Percentiles rank a stretch among this genome's conserved stretches.
phyloP scores from a whole-genome alignment of 2,888 invertebrate species.

The Liodrosophila aerea region DNA sequence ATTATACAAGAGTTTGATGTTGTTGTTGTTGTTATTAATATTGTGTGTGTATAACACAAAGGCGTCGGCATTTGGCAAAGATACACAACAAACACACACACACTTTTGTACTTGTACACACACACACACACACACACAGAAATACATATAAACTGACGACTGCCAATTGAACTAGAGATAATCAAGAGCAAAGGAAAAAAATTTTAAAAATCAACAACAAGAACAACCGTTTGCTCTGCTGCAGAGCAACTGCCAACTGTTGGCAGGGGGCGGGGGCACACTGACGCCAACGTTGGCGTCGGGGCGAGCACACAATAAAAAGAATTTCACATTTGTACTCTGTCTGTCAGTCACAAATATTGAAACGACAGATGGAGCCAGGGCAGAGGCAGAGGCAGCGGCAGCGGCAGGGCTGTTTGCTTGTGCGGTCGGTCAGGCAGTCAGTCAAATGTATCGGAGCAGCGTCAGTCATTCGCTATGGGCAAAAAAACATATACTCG shows the following conservation, averaged over 20 bases:
- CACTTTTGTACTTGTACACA: too few relatives aligned
- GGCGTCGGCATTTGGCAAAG: slow-evolving; percentile 54
- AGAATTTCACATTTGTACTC: slow-evolving; percentile 74
- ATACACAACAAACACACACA: slow-evolving; percentile 46
- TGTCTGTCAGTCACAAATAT: slow-evolving; percentile 73
- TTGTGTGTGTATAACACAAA: slow-evolving; percentile 48
- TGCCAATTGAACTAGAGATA: slow-evolving; percentile 74
- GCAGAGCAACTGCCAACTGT: too few relatives aligned
- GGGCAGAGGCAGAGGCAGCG: background rate
- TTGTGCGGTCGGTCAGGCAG: slow-evolving; percentile 18
- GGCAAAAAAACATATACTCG: slow-evolving; percentile 35
- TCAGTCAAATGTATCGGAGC: slow-evolving; percentile 3
- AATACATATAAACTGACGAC: slow-evolving; percentile 46
- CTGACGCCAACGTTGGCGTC: slow-evolving; percentile 56
- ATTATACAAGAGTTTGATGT: slow-evolving; percentile 18
- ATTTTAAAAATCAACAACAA: slow-evolving; percentile 22
- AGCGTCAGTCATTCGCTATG: slow-evolving; percentile 43
- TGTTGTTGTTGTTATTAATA: slow-evolving; percentile 4
- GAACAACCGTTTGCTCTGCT: slow-evolving; percentile 15
- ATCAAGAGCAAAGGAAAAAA: slow-evolving; percentile 64
- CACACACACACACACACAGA: slow-evolving; percentile 22
- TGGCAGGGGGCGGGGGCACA: slow-evolving; percentile 9
- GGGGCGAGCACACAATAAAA: slow-evolving; percentile 56
- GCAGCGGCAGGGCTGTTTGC: slow-evolving; percentile 3
- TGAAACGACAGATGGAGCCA: slow-evolving; percentile 37